These are phyloP conservation scores for Charadrius vociferus DNA, from an alignment of 2,113 vertebrate genomes.

Conservation along the genomic window DNA sequence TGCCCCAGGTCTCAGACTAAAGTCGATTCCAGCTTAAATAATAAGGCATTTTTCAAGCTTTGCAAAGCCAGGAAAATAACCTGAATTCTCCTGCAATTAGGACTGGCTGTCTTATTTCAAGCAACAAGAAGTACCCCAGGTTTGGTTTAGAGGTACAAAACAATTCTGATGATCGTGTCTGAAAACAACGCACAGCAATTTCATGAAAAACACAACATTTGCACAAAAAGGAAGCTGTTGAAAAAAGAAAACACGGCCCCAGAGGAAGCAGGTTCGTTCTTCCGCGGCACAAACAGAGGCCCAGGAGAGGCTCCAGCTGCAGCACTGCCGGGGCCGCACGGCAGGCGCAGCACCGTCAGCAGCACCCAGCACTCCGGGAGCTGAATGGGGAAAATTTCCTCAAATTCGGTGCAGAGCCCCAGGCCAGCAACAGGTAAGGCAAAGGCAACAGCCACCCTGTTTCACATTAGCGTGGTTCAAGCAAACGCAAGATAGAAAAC, in stretches of 20 bases:
- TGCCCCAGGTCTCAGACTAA: fast-evolving
- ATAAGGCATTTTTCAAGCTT: not conserved
- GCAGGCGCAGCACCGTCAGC: not conserved
- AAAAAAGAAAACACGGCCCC: not conserved
- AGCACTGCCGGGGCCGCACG: fast-evolving
- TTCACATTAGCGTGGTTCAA: fast-evolving
- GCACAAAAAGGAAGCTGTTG: not conserved
- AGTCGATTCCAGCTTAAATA: not conserved
- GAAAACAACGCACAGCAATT: not conserved
- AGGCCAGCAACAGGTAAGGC: not conserved
- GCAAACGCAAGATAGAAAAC: not conserved
- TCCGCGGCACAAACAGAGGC: not conserved
- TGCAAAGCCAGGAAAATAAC: not conserved
- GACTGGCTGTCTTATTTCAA: not conserved
- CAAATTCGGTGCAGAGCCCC: not conserved
- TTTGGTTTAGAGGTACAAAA: not conserved
- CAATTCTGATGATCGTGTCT: fast-evolving
- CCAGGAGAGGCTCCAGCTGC: not conserved
- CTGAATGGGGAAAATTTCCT: fast-evolving
- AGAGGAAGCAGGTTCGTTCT: not conserved
- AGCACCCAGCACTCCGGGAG: not conserved
- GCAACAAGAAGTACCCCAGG: not conserved
- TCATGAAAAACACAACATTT: not conserved
- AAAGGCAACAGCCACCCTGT: not conserved
- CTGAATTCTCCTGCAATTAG: not conserved